Percentiles rank a stretch among this genome's conserved stretches.
These are phyloP conservation scores for Hypena proboscidalis DNA, from an alignment of 2,888 invertebrate genomes.

Conservation along the genomic window DNA sequence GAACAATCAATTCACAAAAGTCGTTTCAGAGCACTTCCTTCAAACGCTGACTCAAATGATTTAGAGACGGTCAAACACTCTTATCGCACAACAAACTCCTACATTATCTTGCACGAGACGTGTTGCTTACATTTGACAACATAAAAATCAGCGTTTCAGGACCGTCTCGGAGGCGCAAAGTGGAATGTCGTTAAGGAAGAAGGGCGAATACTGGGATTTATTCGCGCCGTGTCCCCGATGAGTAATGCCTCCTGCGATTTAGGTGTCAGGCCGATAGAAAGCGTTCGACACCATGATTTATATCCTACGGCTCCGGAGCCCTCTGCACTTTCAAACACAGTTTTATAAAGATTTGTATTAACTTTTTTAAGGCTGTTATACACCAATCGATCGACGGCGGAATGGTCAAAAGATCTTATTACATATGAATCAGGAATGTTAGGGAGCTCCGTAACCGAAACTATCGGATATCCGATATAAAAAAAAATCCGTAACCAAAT, in stretches of 20 bases:
- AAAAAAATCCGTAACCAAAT: no score
- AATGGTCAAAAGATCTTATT: no score
- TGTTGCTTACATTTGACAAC: constrained; percentile 42
- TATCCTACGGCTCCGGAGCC: constrained; percentile 32
- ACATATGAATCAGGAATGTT: no score
- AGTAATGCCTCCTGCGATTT: constrained; percentile 66
- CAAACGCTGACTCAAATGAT: no score
- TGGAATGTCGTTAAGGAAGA: constrained; percentile 51
- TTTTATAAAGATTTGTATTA: constrained; percentile 39
- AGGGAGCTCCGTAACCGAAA: no score
- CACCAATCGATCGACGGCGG: no score
- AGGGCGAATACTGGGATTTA: constrained; percentile 53
- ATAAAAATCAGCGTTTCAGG: constrained; percentile 43
- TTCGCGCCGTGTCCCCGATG: constrained; percentile 58
- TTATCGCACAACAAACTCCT: constrained; percentile 30
- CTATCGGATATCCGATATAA: no score
- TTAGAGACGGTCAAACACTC: constrained; percentile 19
- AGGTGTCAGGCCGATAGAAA: constrained; percentile 51
- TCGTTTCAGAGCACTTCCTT: no score
- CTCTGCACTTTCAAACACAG: constrained; percentile 35
- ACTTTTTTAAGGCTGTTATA: constrained; percentile 12
- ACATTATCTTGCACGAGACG: constrained; percentile 32
- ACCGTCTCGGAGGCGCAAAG: constrained; percentile 44
- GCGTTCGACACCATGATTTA: constrained; percentile 52
- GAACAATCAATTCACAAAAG: no score